Percentiles rank a stretch among this genome's conserved stretches.
These are phyloP conservation scores for Ameiurus melas DNA, from an alignment of 2,113 vertebrate species.

Conservation along the genomic window DNA sequence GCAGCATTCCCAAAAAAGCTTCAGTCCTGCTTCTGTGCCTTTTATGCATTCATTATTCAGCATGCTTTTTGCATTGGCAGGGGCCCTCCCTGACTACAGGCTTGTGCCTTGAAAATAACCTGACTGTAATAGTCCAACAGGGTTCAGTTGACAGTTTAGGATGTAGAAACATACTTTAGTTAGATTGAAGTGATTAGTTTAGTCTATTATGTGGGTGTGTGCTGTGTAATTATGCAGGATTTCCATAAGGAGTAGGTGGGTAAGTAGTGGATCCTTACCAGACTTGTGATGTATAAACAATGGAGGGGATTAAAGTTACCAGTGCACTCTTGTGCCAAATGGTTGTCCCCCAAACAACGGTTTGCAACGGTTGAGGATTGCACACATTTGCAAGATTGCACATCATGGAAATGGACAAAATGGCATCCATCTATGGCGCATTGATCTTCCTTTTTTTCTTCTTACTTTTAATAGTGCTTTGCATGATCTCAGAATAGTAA, in stretches of 20 bases:
- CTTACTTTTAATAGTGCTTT: neutral
- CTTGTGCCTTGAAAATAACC: neutral
- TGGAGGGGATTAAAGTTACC: conserved; percentile 9
- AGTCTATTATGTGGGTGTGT: neutral
- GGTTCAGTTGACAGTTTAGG: neutral
- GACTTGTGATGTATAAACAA: conserved; percentile 10
- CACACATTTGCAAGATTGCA: neutral
- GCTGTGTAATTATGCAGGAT: neutral
- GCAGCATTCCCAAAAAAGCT: neutral
- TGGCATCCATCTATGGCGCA: neutral
- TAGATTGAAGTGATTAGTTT: neutral
- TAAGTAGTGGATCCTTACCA: neutral
- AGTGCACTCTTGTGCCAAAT: neutral
- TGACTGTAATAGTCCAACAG: neutral
- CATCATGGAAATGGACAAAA: neutral
- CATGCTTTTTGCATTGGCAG: neutral
- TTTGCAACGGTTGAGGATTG: too few relatives aligned
- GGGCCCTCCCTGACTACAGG: neutral
- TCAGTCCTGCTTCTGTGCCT: neutral
- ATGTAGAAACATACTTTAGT: neutral
- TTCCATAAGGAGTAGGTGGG: neutral
- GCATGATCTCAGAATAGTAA: neutral
- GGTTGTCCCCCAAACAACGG: neutral
- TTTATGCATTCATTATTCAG: neutral
- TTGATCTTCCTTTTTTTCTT: neutral